Conservation (phyloP, 2,113 vertebrate genomes). For the Saccopteryx bilineata region DNA sequence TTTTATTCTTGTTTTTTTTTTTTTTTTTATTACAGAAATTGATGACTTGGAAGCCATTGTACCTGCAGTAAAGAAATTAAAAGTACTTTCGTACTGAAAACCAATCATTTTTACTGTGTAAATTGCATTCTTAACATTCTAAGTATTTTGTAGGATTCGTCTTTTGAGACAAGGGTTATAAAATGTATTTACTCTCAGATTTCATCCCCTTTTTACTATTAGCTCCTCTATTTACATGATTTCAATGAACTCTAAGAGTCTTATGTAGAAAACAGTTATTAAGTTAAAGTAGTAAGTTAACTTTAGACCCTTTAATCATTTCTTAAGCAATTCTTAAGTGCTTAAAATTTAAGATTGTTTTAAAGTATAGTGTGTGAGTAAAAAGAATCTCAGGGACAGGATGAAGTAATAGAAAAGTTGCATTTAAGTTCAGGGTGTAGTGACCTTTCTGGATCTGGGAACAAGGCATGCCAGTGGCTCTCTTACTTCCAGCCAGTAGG, state of each 20-base stretch:
- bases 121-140: conserved; percentile 76
- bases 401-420: conserved; percentile 10
- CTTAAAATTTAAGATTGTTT: conserved; percentile 64
- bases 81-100: conserved; percentile 83
- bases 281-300: conserved; percentile 62
- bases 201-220: conserved; percentile 57
- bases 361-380: conserved; percentile 39
- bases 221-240: background rate
- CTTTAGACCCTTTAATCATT: conserved; percentile 54
- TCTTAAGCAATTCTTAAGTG: conserved; percentile 61
- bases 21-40: conserved; percentile 90
- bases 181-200: conserved; percentile 58
- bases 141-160: conserved; percentile 63
- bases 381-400: background rate
- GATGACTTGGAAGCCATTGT: conserved; percentile 91
- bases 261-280: conserved; percentile 55
- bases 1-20: conserved; percentile 64
- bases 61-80: conserved; percentile 90
- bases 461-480: background rate
- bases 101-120: conserved; percentile 80
- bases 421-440: background rate
- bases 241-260: conserved; percentile 59
- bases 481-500: background rate
- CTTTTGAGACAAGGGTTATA: conserved; percentile 52
- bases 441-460: conserved; percentile 30